phyloP scores from a whole-genome alignment of 2,113 vertebrate genomes.

The Muntiacus muntjak region DNA sequence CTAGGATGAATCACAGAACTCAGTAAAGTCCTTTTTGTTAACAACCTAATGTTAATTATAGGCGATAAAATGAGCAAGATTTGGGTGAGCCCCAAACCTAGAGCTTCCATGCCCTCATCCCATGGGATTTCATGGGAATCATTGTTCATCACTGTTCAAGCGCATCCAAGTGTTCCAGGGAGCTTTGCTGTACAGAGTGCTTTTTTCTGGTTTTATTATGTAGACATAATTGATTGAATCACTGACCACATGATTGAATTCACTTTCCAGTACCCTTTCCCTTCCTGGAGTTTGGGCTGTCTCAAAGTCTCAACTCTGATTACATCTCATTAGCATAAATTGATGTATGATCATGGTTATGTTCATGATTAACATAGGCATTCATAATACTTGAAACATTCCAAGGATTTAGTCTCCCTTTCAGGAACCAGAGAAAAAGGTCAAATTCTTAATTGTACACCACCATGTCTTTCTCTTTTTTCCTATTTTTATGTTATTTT shows the following conservation, averaged over 20 bases:
- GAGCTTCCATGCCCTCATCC: background rate
- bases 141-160: background rate
- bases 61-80: background rate
- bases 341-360: background rate
- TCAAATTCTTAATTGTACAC: background rate
- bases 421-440: background rate
- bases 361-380: background rate
- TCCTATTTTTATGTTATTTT: background rate
- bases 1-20: background rate
- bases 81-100: background rate
- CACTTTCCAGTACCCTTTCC: background rate
- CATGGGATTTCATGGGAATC: background rate
- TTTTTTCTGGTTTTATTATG: background rate
- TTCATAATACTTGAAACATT: background rate
- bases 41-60: background rate
- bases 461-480: background rate
- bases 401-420: background rate
- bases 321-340: background rate
- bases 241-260: background rate
- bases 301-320: background rate
- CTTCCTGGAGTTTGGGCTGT: background rate
- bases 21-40: background rate
- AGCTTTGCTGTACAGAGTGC: background rate
- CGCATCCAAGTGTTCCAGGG: background rate
- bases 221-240: background rate